phyloP scores from a whole-genome alignment of 1,140 invertebrate genomes.

The Telenomus remus region DNA sequence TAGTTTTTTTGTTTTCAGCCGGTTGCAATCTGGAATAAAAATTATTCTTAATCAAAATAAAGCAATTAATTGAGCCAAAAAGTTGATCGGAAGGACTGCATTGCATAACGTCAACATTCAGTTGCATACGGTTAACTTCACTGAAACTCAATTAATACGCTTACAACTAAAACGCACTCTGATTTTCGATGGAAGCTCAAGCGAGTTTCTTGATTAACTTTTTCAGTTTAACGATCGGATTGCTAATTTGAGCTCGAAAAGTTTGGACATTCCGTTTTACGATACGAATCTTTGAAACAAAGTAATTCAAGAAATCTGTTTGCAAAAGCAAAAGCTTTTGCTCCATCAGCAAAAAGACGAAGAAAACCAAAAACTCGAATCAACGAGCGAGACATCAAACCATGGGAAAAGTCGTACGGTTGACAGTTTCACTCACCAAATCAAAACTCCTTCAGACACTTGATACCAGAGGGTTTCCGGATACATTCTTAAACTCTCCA shows the following conservation, averaged over 20 bases:
- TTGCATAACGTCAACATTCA: constrained; percentile 45
- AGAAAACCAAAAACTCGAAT: too few relatives aligned
- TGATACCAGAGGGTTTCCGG: constrained; percentile 41
- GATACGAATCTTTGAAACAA: too few relatives aligned
- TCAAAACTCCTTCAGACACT: constrained; percentile 22
- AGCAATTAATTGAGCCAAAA: too few relatives aligned
- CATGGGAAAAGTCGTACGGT: not conserved
- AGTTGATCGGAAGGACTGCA: too few relatives aligned
- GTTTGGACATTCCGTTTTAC: too few relatives aligned
- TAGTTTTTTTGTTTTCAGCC: too few relatives aligned
- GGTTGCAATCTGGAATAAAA: too few relatives aligned
- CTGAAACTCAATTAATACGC: constrained; percentile 21
- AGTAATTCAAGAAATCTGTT: too few relatives aligned
- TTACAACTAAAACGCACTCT: constrained; percentile 21
- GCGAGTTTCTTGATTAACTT: constrained; percentile 15
- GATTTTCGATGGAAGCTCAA: constrained; percentile 21
- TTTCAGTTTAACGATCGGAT: constrained; percentile 9
- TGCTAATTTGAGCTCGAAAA: not conserved
- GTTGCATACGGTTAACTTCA: constrained; percentile 26
- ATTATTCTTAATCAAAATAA: too few relatives aligned
- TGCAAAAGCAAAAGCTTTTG: too few relatives aligned
- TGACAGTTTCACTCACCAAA: constrained; percentile 30
- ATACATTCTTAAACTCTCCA: constrained; percentile 52
- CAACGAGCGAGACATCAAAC: too few relatives aligned
- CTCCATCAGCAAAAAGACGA: too few relatives aligned